Evolutionary conservation across 2,797 vertebrate genomes (phyloP), one percentile per base, ranked within the genome.

Genomic region (Zenarchopterus dispar): DNA sequence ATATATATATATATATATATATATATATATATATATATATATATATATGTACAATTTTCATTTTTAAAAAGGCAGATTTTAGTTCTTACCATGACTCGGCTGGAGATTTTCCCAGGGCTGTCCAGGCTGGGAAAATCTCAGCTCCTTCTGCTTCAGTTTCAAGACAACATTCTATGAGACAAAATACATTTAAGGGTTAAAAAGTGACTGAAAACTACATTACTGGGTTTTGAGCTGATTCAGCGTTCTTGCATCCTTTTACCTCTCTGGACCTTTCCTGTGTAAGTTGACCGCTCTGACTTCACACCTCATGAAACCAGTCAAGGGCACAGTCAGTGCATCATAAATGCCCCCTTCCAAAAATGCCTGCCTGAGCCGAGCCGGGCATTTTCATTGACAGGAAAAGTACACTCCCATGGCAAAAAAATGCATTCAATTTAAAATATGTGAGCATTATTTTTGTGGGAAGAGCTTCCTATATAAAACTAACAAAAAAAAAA

Each of bases 271-370:
- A 49, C 79, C 70, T 80, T 81, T 56, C 36, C 63, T 53, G 60
- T 84, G 63, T 56, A 71, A 74, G 75, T 71, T 81, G 73, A 86
- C 84, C 75, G 57, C 11, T 67, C 73, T 79, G 80, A 77, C 82
- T 87, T 83, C 76, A 82, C 77, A 88, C 77, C 82, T 88, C 80
- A 87, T 92, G 76, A 89, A 90, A 61, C 75, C 85, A 83, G 84
- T 87, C 81, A 77, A 77, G 76, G 73, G 70, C 84, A 80, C 80
- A 58, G 80, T 80, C 79, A 4, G 63, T 41, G 56, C 78, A 64
- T 73, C 75, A 71, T 88, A 87, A 89, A 85, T 15, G 22, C 66
- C 31, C 16, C 62, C 48, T 60, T 67, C 77, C 62, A 77, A 66
- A 75, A 70, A 62, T 63, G 66, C 71, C 62, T 56, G 58, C 62